These are phyloP conservation scores for Dromococcyx pavoninus DNA, from an alignment of 2,797 vertebrate species.

Conservation along the genomic window DNA sequence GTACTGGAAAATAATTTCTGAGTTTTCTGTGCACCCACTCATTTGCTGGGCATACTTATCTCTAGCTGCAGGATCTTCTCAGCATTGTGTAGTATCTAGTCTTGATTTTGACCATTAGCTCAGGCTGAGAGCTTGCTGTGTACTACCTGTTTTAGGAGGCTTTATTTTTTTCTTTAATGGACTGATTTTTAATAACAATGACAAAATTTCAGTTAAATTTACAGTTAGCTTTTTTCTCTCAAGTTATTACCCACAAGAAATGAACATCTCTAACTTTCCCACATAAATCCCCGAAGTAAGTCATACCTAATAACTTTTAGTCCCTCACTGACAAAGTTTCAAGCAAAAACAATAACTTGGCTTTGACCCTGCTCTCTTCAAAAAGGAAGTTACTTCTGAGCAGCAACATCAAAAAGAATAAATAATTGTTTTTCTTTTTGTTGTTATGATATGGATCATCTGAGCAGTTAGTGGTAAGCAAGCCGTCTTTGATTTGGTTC, in stretches of 20 bases:
- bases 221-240: not conserved
- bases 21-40: not conserved
- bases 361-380: conserved; percentile 92
- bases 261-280: conserved; percentile 42
- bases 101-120: conserved; percentile 13
- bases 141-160: not conserved
- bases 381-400: conserved; percentile 83
- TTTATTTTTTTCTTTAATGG: not conserved
- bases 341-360: conserved; percentile 83
- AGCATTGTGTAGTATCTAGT: not conserved
- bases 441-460: conserved; percentile 97
- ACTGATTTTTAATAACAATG: not conserved
- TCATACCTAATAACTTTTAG: conserved; percentile 73
- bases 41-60: not conserved
- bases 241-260: conserved; percentile 59
- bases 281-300: conserved; percentile 72
- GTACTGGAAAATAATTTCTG: not conserved
- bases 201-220: conserved; percentile 16
- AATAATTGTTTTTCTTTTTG: conserved; percentile 99
- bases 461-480: conserved; percentile 95
- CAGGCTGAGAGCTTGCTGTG: not conserved
- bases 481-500: conserved; percentile 94
- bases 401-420: conserved; percentile 98
- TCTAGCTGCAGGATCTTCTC: not conserved
- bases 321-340: conserved; percentile 76